Base-by-base conservation (phyloP, 2,888 invertebrate species). In the Melanotus villosus region DNA sequence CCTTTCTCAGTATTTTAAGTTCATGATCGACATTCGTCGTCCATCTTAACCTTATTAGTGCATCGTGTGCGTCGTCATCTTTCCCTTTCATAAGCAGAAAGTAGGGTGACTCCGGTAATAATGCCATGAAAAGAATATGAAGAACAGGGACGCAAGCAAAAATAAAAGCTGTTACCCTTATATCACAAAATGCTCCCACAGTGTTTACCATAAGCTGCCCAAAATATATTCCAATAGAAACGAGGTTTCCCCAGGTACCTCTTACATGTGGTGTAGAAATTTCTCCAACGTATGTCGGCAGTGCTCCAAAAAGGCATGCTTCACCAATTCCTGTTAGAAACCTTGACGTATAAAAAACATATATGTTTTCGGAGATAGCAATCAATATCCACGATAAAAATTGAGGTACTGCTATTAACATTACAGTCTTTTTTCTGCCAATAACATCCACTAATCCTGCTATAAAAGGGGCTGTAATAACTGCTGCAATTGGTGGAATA, bases 71-170 rank as follows among this genome's bases (percentile, higher is more conserved):
- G 43, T 79, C 74, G 1, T 77, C 78, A 9, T 70, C 36, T 43
- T 77, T 74, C 0, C 74, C 75, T 65, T 79, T 77, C 73, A 77
- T 80, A 2, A 81, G 64, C 18, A 75, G 76, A 50, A 73, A 81
- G 60, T 81, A 81, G 0, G 82, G 82, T 2, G 80, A 76, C 84
- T 92, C 92, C n/a, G 92, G 92, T 79, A 91, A 85, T 79, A 88
- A 88, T 5, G 47, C 9, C 80, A 91, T 88, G 14, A 86, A 83
- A 12, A 89, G 62, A 21, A 90, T 81, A 77, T 90, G 89, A 34
- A 88, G 75, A 32, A 90, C 81, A 9, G 90, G 89, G 62, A 90
- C 84, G 71, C 87, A 80, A 74, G 89, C 83, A 79, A 89, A 90
- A 80, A 89, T 86, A 63, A 84, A 84, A 62, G 89, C 89, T 71